Evolutionary conservation across 2,888 invertebrate species (phyloP), one percentile per base, ranked within the genome.

Genomic region (Leucoma salicis): DNA sequence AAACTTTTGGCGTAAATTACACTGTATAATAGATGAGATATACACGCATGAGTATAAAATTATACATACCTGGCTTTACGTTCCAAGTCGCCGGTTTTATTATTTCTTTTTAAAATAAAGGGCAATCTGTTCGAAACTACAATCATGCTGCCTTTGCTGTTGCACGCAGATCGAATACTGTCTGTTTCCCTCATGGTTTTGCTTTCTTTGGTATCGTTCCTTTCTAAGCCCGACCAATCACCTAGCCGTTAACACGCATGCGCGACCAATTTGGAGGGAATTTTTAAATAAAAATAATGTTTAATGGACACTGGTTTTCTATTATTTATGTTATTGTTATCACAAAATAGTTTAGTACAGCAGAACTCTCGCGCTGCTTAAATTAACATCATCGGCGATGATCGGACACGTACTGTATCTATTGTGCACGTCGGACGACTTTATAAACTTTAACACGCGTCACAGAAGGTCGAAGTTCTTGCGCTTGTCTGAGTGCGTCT

Each of bases 121-220:
- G 97, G 97, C 74, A 97, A 89, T 60, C 97, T 91, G 86, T 97
- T 97, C 57, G 97, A 97, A 46, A 97, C 96, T 60, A 97, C 97
- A 69, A 97, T 96, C 92, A 97, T 94, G 74, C 94, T 95, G 61
- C 93, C 94, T 65, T 92, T 92, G 70, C 91, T 90, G 63, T 87
- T 89, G 69, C 89, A 89, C 74, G 76, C 62, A n/a, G 78, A 58
- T 48, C 87, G 84, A 79, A 80, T 78, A 70, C 60, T 67, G 46
- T 57, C 56, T 46, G 55, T 66, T 64, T 61, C 81, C 82, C 80
- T 86, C 89, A 87, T 88, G 64, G 76, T 80, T 63, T 53, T 57
- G 59, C 55, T 67, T 69, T 67, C 50, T 65, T 65, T 64, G 55
- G 53, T 57, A 70, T 73, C 72, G 76, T 76, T 72, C 67, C 62